These are phyloP conservation scores for Myotis davidii DNA, from an alignment of 2,113 vertebrate genomes.

Conservation along the genomic window DNA sequence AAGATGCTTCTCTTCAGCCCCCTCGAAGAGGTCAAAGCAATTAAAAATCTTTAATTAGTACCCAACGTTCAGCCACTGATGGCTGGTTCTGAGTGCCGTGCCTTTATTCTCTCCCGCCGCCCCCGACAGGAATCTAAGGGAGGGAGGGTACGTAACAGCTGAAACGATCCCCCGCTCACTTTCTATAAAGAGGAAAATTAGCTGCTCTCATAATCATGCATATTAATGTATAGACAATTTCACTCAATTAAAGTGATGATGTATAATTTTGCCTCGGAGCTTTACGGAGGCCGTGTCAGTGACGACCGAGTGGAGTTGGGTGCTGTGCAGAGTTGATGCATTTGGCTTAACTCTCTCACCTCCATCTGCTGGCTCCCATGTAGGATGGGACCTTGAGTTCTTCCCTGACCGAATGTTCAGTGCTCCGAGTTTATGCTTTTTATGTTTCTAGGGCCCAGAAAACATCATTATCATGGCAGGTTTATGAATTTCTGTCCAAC, in stretches of 20 bases:
- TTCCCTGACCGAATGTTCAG: neutral
- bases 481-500: neutral
- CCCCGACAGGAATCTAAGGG: neutral
- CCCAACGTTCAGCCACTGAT: neutral
- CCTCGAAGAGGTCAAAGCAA: slow-evolving; percentile 66
- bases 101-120: neutral
- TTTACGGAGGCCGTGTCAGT: slow-evolving; percentile 14
- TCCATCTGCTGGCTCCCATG: neutral
- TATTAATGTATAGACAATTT: slow-evolving; percentile 76
- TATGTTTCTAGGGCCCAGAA: neutral
- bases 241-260: slow-evolving; percentile 74
- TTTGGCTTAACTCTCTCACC: neutral
- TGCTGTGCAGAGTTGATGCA: neutral
- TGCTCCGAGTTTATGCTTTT: neutral
- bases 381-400: too few species aligned
- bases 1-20: neutral
- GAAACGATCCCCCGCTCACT: slow-evolving; percentile 49
- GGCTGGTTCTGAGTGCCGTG: neutral
- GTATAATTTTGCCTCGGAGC: slow-evolving; percentile 66
- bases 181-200: slow-evolving; percentile 75
- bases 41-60: slow-evolving; percentile 57
- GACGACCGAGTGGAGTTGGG: neutral
- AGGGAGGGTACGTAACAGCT: slow-evolving; percentile 18
- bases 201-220: slow-evolving; percentile 78
- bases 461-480: fast-evolving